Percentiles rank a stretch among this genome's conserved stretches.
Conservation (phyloP, 2,113 vertebrate species). For the Ctenodactylus gundi region DNA sequence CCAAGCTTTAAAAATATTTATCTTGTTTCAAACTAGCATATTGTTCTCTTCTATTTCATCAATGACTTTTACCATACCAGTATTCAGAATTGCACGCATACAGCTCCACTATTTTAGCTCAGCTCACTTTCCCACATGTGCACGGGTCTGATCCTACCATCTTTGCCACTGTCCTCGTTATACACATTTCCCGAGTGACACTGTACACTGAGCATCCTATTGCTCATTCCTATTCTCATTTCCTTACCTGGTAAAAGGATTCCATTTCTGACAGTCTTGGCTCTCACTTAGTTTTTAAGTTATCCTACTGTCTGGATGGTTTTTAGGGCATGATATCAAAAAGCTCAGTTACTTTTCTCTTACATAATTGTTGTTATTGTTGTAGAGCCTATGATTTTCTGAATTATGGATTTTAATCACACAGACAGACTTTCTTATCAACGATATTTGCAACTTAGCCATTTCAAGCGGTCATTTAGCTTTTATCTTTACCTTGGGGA, state of each 20-base stretch:
- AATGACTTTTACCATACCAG: not conserved
- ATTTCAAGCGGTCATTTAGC: not conserved
- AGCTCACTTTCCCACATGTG: no score
- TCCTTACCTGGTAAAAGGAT: not conserved
- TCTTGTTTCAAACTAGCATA: not conserved
- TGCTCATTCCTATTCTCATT: not conserved
- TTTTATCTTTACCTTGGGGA: not conserved
- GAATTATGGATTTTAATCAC: not conserved
- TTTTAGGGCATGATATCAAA: not conserved
- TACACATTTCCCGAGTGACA: no score
- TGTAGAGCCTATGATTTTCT: not conserved
- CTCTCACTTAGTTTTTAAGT: not conserved
- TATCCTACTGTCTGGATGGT: not conserved
- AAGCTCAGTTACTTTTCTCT: not conserved
- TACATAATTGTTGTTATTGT: not conserved
- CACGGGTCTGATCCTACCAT: no score
- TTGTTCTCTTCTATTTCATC: not conserved
- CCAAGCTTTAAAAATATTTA: not conserved
- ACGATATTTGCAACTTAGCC: not conserved
- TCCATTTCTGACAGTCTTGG: not conserved
- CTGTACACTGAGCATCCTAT: not conserved
- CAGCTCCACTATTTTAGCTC: not conserved
- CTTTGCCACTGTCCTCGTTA: not conserved
- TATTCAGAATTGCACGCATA: not conserved
- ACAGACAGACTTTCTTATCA: not conserved